Percentiles rank a stretch among this genome's conserved stretches.
Evolutionary conservation across 2,888 invertebrate species (phyloP).

Genomic region (Drosophila fungiperda): DNA sequence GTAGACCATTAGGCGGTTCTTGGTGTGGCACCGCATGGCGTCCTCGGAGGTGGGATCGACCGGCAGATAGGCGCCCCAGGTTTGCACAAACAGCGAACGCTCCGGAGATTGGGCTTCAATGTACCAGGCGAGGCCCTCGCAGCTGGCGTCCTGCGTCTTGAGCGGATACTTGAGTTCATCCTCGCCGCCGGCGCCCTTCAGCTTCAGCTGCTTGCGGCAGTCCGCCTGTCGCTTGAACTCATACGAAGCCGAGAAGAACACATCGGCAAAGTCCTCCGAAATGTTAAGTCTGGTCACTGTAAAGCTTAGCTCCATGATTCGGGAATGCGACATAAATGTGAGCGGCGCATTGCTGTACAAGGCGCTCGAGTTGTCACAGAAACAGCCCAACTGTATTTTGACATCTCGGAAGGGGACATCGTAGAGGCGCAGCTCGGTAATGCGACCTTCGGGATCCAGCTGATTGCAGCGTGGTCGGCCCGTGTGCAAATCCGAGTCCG

Average conservation of each 20-base stretch:
- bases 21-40: constrained; percentile 90
- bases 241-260: constrained; percentile 91
- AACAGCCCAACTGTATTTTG: constrained; percentile 90
- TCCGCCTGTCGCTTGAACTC: constrained; percentile 88
- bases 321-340: constrained; percentile 88
- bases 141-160: constrained; percentile 86
- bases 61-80: constrained; percentile 92
- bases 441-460: constrained; percentile 84
- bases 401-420: constrained; percentile 90
- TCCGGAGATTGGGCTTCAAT: constrained; percentile 92
- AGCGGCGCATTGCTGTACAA: constrained; percentile 87
- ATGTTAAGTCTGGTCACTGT: constrained; percentile 90
- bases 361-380: constrained; percentile 90
- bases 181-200: constrained; percentile 89
- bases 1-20: constrained; percentile 92
- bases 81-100: constrained; percentile 92
- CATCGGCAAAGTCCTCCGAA: constrained; percentile 92
- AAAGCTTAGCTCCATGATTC: constrained; percentile 91
- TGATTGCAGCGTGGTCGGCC: constrained; percentile 88
- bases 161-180: constrained; percentile 88
- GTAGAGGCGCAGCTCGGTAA: constrained; percentile 87
- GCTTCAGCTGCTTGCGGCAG: constrained; percentile 88
- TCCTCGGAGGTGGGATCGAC: constrained; percentile 88
- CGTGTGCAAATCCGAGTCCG: constrained; percentile 90
- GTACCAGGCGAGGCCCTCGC: constrained; percentile 89